phyloP scores from a whole-genome alignment of 2,113 vertebrate species.

The Phaethon lepturus region DNA sequence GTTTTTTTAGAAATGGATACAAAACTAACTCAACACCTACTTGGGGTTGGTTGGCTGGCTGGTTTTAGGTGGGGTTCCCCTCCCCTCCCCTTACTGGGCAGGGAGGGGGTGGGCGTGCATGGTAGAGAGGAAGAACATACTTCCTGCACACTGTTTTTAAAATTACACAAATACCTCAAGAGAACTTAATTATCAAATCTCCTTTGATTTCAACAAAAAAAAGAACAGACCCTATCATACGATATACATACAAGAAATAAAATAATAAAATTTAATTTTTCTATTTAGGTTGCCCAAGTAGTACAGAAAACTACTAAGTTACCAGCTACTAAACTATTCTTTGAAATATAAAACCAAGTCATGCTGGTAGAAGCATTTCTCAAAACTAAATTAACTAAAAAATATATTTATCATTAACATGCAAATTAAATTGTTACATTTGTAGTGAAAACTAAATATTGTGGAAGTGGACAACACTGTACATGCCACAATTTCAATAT shows the following conservation, averaged over 20 bases:
- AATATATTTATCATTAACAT: background rate
- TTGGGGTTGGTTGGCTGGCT: background rate
- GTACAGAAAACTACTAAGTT: background rate
- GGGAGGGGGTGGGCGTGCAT: fast-evolving
- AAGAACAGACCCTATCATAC: background rate
- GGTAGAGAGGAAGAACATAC: background rate
- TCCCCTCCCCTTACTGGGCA: fast-evolving
- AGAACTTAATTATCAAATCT: background rate
- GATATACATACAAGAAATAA: background rate
- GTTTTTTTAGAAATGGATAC: background rate
- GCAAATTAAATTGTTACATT: background rate
- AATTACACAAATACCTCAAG: background rate
- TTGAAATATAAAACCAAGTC: background rate
- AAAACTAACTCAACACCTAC: background rate
- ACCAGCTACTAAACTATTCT: background rate
- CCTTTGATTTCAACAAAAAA: background rate
- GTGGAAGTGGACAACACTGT: background rate
- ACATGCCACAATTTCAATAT: background rate
- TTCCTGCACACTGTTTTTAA: background rate
- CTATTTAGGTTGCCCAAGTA: background rate
- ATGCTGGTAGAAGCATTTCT: background rate
- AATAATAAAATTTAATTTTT: background rate
- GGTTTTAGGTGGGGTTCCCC: background rate
- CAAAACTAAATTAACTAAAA: background rate
- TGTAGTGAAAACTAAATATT: background rate